Conservation (phyloP, 2,797 vertebrate genomes). For the Balearica regulorum region DNA sequence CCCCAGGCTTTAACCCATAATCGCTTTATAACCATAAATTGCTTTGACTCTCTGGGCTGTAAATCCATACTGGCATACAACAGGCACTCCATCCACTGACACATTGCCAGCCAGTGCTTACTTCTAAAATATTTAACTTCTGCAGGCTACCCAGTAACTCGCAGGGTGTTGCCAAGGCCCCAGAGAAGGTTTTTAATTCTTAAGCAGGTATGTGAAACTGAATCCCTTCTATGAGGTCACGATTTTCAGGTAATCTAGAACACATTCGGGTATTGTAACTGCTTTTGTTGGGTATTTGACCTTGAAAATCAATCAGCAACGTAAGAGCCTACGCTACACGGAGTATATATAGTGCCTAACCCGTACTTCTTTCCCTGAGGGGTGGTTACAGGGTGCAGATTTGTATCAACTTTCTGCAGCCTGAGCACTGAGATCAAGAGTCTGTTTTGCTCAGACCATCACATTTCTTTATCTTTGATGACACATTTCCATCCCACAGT, state of each 20-base stretch:
- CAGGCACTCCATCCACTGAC: not conserved
- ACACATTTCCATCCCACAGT: not conserved
- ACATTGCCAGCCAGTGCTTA: not conserved
- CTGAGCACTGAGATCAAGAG: not conserved
- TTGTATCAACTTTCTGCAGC: not conserved
- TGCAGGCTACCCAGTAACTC: not conserved
- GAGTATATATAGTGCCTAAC: not conserved
- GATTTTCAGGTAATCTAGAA: not conserved
- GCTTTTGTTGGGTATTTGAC: not conserved
- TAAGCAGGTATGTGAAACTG: not conserved
- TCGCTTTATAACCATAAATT: not conserved
- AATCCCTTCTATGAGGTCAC: not conserved
- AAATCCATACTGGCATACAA: not conserved
- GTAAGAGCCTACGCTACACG: fast-evolving
- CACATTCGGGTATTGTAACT: not conserved
- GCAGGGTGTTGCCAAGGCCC: not conserved
- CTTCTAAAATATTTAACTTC: constrained; percentile 13
- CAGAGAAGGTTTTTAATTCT: not conserved
- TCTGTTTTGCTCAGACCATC: not conserved
- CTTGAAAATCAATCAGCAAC: not conserved
- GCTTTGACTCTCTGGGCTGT: not conserved
- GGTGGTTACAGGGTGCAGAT: not conserved
- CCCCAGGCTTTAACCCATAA: not conserved
- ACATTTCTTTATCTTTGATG: not conserved
- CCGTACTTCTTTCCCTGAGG: not conserved